These are phyloP conservation scores for Felis catus DNA, from an alignment of 2,113 vertebrate species.

Conservation along the genomic window DNA sequence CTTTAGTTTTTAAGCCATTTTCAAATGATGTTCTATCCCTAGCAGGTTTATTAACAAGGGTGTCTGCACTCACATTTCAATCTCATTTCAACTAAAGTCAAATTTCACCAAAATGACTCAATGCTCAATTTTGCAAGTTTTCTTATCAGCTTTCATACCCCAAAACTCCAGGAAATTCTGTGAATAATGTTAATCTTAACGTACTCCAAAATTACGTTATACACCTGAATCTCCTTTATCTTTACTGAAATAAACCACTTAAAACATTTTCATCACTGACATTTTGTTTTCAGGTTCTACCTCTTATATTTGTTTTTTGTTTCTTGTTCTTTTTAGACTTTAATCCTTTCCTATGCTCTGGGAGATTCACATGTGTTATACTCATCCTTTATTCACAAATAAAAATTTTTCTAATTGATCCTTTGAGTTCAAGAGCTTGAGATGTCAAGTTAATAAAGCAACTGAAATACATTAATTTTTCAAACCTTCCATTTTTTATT, in stretches of 20 bases:
- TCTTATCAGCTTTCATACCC: background rate
- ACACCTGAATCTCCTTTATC: background rate
- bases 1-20: background rate
- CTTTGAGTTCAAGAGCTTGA: constrained; percentile 8
- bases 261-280: background rate
- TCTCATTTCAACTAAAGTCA: constrained; percentile 14
- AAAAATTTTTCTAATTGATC: background rate
- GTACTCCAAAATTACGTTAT: background rate
- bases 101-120: background rate
- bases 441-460: constrained; percentile 14
- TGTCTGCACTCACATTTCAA: background rate
- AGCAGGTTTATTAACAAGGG: background rate
- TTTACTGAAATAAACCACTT: background rate
- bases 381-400: background rate
- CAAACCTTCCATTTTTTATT: background rate
- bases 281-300: background rate
- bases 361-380: background rate
- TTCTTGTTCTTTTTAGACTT: background rate
- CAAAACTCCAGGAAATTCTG: background rate
- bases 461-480: background rate
- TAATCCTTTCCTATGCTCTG: background rate
- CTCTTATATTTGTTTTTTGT: background rate
- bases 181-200: background rate
- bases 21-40: background rate
- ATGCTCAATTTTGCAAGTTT: background rate